A percentile compares a stretch with the other conserved stretches of the same genome.
These are phyloP conservation scores for Oreonectes daqikongensis DNA, from an alignment of 2,797 vertebrate species.

Conservation along the genomic window DNA sequence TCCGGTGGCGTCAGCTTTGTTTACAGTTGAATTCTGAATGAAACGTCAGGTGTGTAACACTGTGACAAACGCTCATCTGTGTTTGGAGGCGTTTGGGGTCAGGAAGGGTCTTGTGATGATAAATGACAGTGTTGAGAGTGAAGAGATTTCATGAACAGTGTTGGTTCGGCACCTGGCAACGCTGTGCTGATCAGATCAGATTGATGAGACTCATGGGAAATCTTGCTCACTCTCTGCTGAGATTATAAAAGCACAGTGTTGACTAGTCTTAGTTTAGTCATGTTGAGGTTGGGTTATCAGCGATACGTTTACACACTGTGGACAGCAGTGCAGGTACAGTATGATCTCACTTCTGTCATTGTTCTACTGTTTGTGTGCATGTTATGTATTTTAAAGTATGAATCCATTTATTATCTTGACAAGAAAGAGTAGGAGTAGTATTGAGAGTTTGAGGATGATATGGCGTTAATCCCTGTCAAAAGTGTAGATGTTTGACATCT, in stretches of 20 bases:
- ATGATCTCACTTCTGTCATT: too few relatives aligned
- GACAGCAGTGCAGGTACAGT: conserved; percentile 71
- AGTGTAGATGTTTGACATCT: not conserved
- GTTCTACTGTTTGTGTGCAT: not conserved
- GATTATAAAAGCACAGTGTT: not conserved
- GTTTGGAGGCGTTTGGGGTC: too few relatives aligned
- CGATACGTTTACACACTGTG: conserved; percentile 72
- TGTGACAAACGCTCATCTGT: too few relatives aligned
- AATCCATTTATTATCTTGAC: not conserved
- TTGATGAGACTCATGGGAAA: conserved; percentile 52
- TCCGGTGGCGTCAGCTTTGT: too few relatives aligned
- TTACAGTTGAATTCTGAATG: too few relatives aligned
- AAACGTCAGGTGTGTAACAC: too few relatives aligned
- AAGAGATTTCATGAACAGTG: not conserved
- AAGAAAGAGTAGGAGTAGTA: not conserved
- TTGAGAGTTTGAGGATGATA: not conserved
- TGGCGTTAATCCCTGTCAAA: too few relatives aligned
- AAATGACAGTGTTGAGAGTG: not conserved
- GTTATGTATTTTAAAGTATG: not conserved
- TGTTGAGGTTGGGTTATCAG: conserved; percentile 76
- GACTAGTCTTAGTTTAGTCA: conserved; percentile 55
- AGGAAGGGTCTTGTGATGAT: too few relatives aligned
- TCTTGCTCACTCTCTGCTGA: conserved; percentile 57
- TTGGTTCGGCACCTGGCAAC: not conserved
- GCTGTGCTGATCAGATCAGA: conserved; percentile 8